Evolutionary conservation across 2,888 invertebrate genomes (phyloP), one percentile per base, ranked within the genome.

Genomic region (Polylopha cassiicola): DNA sequence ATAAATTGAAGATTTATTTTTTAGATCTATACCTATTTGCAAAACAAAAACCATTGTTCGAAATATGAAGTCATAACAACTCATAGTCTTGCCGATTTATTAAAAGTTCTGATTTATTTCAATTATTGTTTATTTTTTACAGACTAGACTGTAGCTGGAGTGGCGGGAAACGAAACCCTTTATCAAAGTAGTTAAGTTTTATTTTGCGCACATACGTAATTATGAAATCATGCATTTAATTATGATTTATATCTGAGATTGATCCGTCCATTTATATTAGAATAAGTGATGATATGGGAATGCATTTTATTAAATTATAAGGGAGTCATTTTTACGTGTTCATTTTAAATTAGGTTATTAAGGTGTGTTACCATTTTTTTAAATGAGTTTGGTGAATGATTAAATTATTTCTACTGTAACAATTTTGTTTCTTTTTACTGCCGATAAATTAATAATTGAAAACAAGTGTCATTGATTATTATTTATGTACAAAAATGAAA

Each of bases 41-140:
- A n/a, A n/a, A n/a, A n/a, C n/a, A n/a, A n/a, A n/a, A n/a, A n/a
- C n/a, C n/a, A n/a, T n/a, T n/a, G n/a, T n/a, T n/a, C n/a, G n/a
- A n/a, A n/a, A n/a, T n/a, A n/a, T n/a, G n/a, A n/a, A n/a, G n/a
- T n/a, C n/a, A 14, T 26, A 9, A 26, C 4, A n/a, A 7, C 14
- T 4, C 13, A 14, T n/a, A 13, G 7, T 14, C 26, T 26, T n/a
- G 7, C n/a, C 6, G 4, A 4, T 2, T 4, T 4, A 13, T 14
- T 14, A 26, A 8, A 14, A 3, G 13, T 10, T 2, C 2, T 17
- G 7, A 4, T n/a, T 9, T n/a, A 13, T 26, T 27, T n/a, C 3
- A 20, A 3, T 39, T 4, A 48, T 43, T 45, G 50, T 44, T 48
- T 48, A 29, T 5, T 9, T 27, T 37, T 44, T 37, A 14, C 47